Base-by-base conservation (phyloP, 2,888 invertebrate genomes). In the Rhingia rostrata region DNA sequence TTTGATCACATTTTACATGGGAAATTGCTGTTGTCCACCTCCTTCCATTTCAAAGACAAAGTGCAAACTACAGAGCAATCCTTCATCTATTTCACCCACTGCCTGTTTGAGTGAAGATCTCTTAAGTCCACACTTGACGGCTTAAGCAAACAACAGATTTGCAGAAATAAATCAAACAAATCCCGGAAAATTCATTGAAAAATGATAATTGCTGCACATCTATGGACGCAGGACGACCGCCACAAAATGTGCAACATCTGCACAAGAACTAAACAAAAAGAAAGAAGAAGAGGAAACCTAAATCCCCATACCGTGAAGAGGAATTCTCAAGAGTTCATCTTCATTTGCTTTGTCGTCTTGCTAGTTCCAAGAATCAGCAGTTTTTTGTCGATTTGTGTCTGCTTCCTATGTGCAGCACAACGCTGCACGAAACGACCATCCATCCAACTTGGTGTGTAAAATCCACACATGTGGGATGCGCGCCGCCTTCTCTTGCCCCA, bases 391-490 rank as follows among this genome's bases (percentile, higher is more conserved):
- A 74, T 69, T 79, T 79, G 67, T 74, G 74, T 75, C 80, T 74
- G 80, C 80, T 84, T 75, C 74, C 80, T 80, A 80, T 74, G 69
- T 80, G 80, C 84, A 69, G 22, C 22, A 53, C 58, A 83, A 81
- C 64, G 70, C 63, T 12, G n/a, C 47, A 32, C 22, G 6, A 37
- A n/a, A 73, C 47, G 14, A 22, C 49, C 49, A 66, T 51, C 41
- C 22, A 22, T 22, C 22, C 22, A 22, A 22, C 22, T 22, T 22
- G 66, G 41, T 66, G 75, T 33, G 6, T 30, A 33, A 7, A 6
- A 41, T 39, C 10, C 47, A 49, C 56, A 51, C 14, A 66, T 66
- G 60, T 63, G 74, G 74, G 74, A 80, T 69, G 69, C 53, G 54
- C 79, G 47, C 64, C 22, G 22, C 22, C 22, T 22, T 22, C 22